Conservation (phyloP, 2,113 vertebrate species). For the Athene cunicularia region DNA sequence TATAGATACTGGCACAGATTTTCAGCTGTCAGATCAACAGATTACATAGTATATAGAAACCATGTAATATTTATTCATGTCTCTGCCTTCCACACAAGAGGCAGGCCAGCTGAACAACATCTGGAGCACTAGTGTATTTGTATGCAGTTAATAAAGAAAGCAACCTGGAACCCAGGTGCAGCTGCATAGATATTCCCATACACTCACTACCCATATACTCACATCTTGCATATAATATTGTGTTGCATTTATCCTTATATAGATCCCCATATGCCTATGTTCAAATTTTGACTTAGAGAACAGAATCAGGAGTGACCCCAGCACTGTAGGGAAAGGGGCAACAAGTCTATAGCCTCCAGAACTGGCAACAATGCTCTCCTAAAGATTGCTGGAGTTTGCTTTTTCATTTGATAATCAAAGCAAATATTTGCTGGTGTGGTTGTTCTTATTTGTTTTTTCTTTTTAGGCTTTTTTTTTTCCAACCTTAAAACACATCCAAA, state of each 20-base stretch:
- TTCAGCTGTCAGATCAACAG: not conserved
- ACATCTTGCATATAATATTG: not conserved
- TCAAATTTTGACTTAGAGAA: not conserved
- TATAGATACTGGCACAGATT: not conserved
- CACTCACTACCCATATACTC: not conserved
- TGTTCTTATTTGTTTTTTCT: too few relatives aligned
- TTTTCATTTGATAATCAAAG: not conserved
- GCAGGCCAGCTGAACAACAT: not conserved
- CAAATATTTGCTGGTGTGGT: not conserved
- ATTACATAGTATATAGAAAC: not conserved
- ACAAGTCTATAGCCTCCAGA: not conserved
- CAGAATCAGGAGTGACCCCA: not conserved
- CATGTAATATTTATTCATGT: not conserved
- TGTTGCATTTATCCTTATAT: not conserved
- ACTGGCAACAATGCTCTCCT: not conserved
- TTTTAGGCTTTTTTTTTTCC: not conserved
- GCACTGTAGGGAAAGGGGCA: not conserved
- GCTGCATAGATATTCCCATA: not conserved
- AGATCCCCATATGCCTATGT: rapidly evolving
- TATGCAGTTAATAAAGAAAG: not conserved
- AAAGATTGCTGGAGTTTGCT: not conserved
- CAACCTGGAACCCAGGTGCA: not conserved
- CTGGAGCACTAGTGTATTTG: not conserved
- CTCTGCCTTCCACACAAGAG: not conserved
- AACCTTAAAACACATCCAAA: not conserved